Evolutionary conservation across 1,140 invertebrate species (phyloP), one percentile per base, ranked within the genome.

Genomic region (Proctacanthus coquilletti): DNA sequence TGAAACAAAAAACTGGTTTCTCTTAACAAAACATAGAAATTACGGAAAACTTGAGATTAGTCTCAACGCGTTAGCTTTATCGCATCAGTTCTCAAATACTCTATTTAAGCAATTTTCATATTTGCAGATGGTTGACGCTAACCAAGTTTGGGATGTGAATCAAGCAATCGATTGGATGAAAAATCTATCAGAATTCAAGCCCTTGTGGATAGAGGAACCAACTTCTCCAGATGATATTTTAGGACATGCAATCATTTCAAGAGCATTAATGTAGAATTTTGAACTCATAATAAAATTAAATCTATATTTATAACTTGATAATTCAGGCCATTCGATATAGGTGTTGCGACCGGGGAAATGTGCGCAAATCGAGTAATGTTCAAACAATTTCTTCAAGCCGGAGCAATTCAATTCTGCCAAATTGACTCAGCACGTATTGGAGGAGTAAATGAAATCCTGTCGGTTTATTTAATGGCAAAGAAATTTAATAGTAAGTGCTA

Each of bases 181-280:
- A 49, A 50, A 76, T 34, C 51, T 94, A 21, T 68, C 73, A 1
- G 62, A 74, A 18, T 84, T 78, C 46, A 79, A 84, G 42, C 73
- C 78, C 5, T 56, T 76, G 14, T 94, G 87, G 87, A 92, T 94
- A 45, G 88, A 94, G 62, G 89, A 94, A 51, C 89, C 89, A 5
- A 94, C 88, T 0, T 85, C 80, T 6, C 87, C 88, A 3, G 88
- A 94, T 60, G 89, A 94, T 56, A 63, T 91, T 6, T 59, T 88
- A 3, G 88, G 87, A 5, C 86, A 93, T 63, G 74, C 74, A 3
- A 63, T 63, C 18, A 89, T 93, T 40, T 63, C 70, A 0, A 53
- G 69, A 40, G 69, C 65, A 46, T 69, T 67, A 54, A 72, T 61
- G 78, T 79, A 56, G 50, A 44, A 38, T 34, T 21, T 40, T 21